Evolutionary conservation across 1,140 invertebrate genomes (phyloP).

Genomic region (Helicoverpa armigera): DNA sequence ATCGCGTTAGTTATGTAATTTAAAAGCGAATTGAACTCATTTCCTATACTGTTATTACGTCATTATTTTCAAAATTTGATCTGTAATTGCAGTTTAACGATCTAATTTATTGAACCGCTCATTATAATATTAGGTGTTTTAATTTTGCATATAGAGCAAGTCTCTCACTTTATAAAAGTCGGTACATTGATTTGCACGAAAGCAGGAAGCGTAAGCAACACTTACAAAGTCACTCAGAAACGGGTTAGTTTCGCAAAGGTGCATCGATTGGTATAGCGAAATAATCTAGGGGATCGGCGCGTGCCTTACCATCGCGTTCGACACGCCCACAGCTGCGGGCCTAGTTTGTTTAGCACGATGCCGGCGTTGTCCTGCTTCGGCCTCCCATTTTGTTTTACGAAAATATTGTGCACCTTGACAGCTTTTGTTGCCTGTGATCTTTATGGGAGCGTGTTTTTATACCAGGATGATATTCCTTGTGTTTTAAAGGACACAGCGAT

Average conservation of each 20-base stretch:
- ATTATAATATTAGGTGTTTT: no score
- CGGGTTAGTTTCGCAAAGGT: conserved; percentile 39
- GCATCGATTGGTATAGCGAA: conserved; percentile 45
- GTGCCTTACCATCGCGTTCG: conserved; percentile 69
- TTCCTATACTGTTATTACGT: no score
- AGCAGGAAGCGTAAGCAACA: conserved; percentile 15
- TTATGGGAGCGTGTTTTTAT: neutral
- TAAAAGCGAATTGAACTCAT: no score
- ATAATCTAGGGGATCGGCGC: conserved; percentile 63
- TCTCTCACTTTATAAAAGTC: no score
- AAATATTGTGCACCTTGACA: neutral
- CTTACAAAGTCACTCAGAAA: neutral
- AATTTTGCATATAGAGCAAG: no score
- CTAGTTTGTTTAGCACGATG: conserved; percentile 77
- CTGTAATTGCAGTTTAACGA: no score
- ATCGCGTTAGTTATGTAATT: no score
- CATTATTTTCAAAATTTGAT: no score
- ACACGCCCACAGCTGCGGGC: conserved; percentile 70
- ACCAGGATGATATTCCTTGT: no score
- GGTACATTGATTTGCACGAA: neutral
- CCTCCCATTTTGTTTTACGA: neutral
- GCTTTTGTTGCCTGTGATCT: neutral
- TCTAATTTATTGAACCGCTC: no score
- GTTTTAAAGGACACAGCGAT: no score
- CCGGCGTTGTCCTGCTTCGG: conserved; percentile 38